Base-by-base conservation (phyloP, 2,113 vertebrate genomes). In the Phalacrocorax carbo region DNA sequence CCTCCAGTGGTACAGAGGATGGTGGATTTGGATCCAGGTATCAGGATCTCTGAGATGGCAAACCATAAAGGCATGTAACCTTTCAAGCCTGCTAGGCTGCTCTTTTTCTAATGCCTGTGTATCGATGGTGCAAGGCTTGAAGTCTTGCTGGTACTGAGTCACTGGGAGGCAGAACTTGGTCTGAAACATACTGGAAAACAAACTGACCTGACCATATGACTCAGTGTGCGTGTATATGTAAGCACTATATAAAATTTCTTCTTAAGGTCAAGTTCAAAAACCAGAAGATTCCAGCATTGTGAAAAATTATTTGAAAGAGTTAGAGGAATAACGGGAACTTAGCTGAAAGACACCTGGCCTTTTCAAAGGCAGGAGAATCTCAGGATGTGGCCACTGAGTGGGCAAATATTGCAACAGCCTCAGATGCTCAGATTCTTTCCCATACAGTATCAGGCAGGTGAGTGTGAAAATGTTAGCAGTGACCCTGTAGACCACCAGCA, bases 1-100 rank as follows among this genome's bases (percentile, higher is more conserved):
- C 15, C 44, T 57, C 13, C 52, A 61, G 58, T 0, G 0, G 21
- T 5, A 36, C 1, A n/a, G 38, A 49, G 32, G 49, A 40, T 3
- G 5, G 25, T 18, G 88, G 58, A 40, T 88, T 77, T 86, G 68
- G 72, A 77, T 40, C 42, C 44, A 25, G 16, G 23, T 44, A 36
- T 51, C 0, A 2, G 51, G 27, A 95, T 27, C 17, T 81, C 54
- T 38, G 44, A 34, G 42, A 15, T 10, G 12, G 40, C 11, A 49
- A 79, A 52, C 51, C 29, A 26, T 20, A 69, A 79, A 79, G 64
- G 46, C 22, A 18, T 46, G 6, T 30, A 22, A 61, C 30, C 72
- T 71, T 22, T 52, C 1, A 60, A 80, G 19, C 42, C 42, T 29
- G 8, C 6, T 15, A 34, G 25, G 65, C 11, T 72, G 27, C 58